These are phyloP conservation scores for Ancistrus triradiatus DNA, from an alignment of 2,113 vertebrate species.

Conservation along the genomic window DNA sequence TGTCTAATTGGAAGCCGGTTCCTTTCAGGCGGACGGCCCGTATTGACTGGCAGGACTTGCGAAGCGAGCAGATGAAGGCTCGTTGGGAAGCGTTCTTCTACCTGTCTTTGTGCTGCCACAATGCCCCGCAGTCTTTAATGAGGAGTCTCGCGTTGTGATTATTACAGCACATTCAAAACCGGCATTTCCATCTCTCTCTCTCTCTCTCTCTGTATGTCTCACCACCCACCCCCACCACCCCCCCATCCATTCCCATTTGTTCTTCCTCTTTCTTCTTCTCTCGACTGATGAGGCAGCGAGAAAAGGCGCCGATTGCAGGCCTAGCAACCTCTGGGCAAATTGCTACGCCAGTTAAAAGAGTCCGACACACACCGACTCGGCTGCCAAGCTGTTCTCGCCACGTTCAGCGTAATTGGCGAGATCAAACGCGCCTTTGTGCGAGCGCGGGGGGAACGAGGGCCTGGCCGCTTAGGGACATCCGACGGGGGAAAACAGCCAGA, in stretches of 20 bases:
- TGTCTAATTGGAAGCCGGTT: constrained; percentile 45
- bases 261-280: constrained; percentile 27
- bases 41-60: constrained; percentile 38
- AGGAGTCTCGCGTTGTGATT: constrained; percentile 41
- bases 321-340: constrained; percentile 62
- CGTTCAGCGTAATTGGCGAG: constrained; percentile 69
- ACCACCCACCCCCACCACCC: constrained; percentile 11
- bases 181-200: constrained; percentile 20
- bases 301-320: constrained; percentile 49
- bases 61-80: constrained; percentile 29
- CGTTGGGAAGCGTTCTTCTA: constrained; percentile 28
- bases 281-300: constrained; percentile 66
- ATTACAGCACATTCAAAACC: constrained; percentile 47
- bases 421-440: constrained; percentile 73
- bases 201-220: no score
- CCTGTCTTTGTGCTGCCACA: constrained; percentile 16
- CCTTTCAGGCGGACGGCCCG: constrained; percentile 21
- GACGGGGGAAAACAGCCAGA: constrained; percentile 60
- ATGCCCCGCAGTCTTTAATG: constrained; percentile 42
- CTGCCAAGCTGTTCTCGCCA: constrained; percentile 63
- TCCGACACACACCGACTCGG: constrained; percentile 65
- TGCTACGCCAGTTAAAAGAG: constrained; percentile 68
- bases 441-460: constrained; percentile 60
- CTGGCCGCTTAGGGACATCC: constrained; percentile 62
- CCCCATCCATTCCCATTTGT: constrained; percentile 15